Percentiles rank a stretch among this genome's conserved stretches.
Conservation (phyloP, 2,888 invertebrate species). For the Thyatira batis region DNA sequence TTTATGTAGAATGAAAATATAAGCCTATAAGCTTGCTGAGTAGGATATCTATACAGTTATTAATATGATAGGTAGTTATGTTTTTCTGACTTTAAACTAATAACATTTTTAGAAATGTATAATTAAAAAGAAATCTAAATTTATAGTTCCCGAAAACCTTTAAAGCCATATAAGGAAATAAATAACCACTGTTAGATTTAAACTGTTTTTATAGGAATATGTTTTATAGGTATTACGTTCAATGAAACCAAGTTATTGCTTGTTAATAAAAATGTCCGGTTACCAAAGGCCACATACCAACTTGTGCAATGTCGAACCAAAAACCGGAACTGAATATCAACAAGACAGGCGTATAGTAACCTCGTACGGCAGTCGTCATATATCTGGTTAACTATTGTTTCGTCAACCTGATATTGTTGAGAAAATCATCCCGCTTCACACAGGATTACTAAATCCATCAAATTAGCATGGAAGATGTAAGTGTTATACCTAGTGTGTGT, state of each 20-base stretch:
- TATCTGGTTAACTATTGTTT: not conserved
- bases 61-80: no score
- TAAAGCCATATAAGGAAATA: not conserved
- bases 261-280: constrained; percentile 4
- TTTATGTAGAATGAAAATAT: no score
- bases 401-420: not conserved
- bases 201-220: not conserved
- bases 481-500: not conserved
- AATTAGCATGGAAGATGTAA: no score
- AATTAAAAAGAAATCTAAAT: not conserved
- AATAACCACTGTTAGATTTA: not conserved
- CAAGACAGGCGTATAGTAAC: not conserved
- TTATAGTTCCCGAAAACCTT: not conserved
- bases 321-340: constrained; percentile 3
- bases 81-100: no score
- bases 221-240: not conserved
- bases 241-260: not conserved
- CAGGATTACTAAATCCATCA: no score
- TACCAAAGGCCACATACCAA: constrained; percentile 34
- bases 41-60: no score
- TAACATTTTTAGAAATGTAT: no score
- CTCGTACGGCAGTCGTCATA: not conserved
- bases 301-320: constrained; percentile 27
- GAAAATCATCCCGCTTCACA: not conserved
- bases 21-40: no score